Percentiles rank a stretch among this genome's conserved stretches.
These are phyloP conservation scores for Microtus richardsoni DNA, from an alignment of 2,113 vertebrate genomes.

Conservation along the genomic window DNA sequence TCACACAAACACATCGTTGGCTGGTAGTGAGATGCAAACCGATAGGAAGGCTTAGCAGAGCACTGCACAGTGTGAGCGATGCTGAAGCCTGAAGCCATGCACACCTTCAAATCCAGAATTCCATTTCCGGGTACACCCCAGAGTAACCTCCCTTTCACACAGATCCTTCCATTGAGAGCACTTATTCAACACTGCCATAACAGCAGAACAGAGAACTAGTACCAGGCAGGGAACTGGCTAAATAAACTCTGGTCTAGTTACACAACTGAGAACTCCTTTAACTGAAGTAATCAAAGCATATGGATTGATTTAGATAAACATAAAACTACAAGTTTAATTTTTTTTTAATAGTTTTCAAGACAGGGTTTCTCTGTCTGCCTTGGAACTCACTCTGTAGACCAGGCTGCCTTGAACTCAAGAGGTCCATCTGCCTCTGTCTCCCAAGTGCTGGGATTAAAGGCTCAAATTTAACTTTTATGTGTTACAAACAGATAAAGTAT, in stretches of 20 bases:
- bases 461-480: not conserved
- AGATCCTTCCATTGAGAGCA: not conserved
- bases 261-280: not conserved
- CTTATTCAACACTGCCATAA: not conserved
- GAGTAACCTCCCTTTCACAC: not conserved
- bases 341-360: not conserved
- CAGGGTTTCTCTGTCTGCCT: not conserved
- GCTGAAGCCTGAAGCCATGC: not conserved
- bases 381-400: too few relatives aligned
- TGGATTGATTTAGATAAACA: not conserved
- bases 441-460: not conserved
- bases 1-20: not conserved
- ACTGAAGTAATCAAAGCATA: not conserved
- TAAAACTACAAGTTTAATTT: not conserved
- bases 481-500: not conserved
- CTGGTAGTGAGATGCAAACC: not conserved
- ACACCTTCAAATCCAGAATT: not conserved
- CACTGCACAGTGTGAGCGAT: not conserved
- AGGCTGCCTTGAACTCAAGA: not conserved
- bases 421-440: not conserved
- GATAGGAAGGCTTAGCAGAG: not conserved
- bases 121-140: not conserved
- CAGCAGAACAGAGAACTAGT: not conserved
- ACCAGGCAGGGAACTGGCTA: not conserved
- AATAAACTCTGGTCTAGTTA: not conserved